Evolutionary conservation across 2,888 invertebrate species (phyloP), one percentile per base, ranked within the genome.

Genomic region (Drosophila lutescens): DNA sequence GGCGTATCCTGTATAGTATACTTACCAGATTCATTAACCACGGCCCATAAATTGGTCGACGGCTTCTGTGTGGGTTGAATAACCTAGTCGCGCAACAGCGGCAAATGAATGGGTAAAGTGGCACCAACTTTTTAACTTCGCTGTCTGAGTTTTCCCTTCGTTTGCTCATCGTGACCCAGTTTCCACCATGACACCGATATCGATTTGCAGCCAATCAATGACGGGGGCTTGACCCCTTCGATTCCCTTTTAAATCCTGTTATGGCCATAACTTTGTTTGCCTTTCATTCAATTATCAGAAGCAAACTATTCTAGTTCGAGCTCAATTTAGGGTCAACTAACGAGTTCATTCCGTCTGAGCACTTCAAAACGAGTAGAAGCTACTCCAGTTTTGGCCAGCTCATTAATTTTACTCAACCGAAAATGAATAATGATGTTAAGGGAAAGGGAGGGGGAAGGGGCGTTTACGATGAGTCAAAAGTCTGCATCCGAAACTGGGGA

Each of bases 141-240:
- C 54, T 67, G 67, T 47, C 46, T 44, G 51, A 36, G 34, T 30
- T 47, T 49, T 13, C 36, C 9, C 41, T 49, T 60, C 30, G 53
- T 51, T 69, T 38, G 68, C 65, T 47, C 68, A 54, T 53, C 53
- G 54, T 69, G 72, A 69, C 69, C 69, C 69, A 60, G 32, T 69
- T 69, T 26, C 38, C 47, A 38, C 41, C 41, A 26, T 15, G 51
- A 41, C 40, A 41, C 26, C 26, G 32, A 12, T 68, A 73, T 73
- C 59, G 72, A 73, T 73, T 73, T 76, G 46, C 41, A 32, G 34
- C 23, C 58, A 75, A 68, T 75, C 68, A 51, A 71, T 55, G 50
- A 55, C 41, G 32, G 26, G 44, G 44, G 65, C 68, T 54, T 67
- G 47, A 54, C 60, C 69, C 59, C 12, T 60, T 49, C 8, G 47